phyloP scores from a whole-genome alignment of 2,797 vertebrate species.

The Thunnus albacares region DNA sequence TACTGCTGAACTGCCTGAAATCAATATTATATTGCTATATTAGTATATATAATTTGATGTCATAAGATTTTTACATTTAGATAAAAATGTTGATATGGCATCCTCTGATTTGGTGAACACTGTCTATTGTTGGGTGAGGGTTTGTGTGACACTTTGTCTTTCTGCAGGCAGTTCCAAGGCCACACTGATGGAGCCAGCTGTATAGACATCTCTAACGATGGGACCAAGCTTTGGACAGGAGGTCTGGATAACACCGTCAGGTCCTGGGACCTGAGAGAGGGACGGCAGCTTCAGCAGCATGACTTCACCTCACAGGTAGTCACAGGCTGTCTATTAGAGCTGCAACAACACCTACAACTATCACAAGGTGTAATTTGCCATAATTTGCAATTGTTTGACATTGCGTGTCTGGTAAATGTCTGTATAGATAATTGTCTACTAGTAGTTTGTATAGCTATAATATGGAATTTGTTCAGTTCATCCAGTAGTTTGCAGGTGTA shows the following conservation, averaged over 20 bases:
- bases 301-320: conserved; percentile 98
- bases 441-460: neutral
- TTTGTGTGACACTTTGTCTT: neutral
- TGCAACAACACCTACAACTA: neutral
- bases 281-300: conserved; percentile 96
- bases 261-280: conserved; percentile 97
- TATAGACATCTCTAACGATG: conserved; percentile 98
- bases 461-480: neutral
- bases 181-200: conserved; percentile 98
- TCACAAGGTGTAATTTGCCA: neutral
- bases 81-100: neutral
- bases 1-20: too few species aligned
- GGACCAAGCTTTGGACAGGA: conserved; percentile 98
- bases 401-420: neutral
- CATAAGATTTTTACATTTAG: too few species aligned
- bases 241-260: conserved; percentile 98
- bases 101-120: neutral
- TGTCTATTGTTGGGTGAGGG: neutral
- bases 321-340: neutral
- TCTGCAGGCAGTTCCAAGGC: conserved; percentile 94
- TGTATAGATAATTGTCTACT: neutral
- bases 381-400: too few species aligned
- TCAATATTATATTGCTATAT: neutral
- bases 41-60: too few species aligned
- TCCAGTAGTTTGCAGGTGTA: neutral